phyloP scores from a whole-genome alignment of 2,888 invertebrate genomes.

The Ophion obscuratus region DNA sequence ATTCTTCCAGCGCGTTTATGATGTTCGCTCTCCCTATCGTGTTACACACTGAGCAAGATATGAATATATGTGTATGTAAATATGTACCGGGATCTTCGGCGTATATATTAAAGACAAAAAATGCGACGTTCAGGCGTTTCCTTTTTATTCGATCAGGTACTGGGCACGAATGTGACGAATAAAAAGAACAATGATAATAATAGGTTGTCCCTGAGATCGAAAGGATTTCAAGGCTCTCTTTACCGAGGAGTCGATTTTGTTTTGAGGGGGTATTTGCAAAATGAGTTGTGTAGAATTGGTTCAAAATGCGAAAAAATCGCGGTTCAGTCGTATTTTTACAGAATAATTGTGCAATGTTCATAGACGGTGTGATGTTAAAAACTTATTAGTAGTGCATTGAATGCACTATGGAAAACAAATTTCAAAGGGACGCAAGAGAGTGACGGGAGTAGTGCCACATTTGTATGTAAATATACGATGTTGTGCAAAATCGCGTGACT shows the following conservation, averaged over 20 bases:
- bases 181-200: not conserved
- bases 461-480: conserved; percentile 14
- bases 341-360: too few species aligned
- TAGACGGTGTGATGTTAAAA: too few species aligned
- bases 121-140: not conserved
- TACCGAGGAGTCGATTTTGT: not conserved
- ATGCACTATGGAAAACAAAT: conserved; percentile 1
- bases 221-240: not conserved
- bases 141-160: not conserved
- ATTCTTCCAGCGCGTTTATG: conserved; percentile 40
- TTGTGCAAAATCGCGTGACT: not conserved
- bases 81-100: not conserved
- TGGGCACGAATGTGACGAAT: not conserved
- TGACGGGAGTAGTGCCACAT: not conserved
- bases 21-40: conserved; percentile 41
- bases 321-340: not conserved
- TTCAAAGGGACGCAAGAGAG: not conserved
- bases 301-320: not conserved
- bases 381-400: not conserved
- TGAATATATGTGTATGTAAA: not conserved
- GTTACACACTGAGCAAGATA: conserved; percentile 1
- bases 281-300: not conserved
- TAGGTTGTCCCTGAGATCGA: not conserved
- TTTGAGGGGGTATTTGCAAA: not conserved
- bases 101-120: not conserved